Percentiles rank a stretch among this genome's conserved stretches.
Conservation (phyloP, 2,888 invertebrate species). For the Euproctis similis region DNA sequence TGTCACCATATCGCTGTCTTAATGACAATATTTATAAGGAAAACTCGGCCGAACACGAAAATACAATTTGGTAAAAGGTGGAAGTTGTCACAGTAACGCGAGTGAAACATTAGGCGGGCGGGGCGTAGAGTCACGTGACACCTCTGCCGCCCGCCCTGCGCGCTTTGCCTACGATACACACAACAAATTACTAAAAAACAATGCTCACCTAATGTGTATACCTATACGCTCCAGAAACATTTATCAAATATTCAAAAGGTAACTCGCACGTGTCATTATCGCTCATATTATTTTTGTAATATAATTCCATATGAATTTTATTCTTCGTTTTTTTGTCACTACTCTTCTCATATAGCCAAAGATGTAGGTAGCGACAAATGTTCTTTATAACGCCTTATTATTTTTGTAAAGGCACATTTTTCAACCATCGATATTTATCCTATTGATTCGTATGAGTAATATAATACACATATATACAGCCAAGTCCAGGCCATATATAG, state of each 20-base stretch:
- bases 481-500: too few relatives aligned
- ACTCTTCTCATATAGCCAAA: too few relatives aligned
- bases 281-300: conserved; percentile 21
- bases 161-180: conserved; percentile 35
- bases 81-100: conserved; percentile 70
- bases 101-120: conserved; percentile 65
- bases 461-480: background rate
- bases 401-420: too few relatives aligned
- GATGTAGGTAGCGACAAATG: too few relatives aligned
- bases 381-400: too few relatives aligned
- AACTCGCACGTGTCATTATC: conserved; percentile 20
- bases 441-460: too few relatives aligned
- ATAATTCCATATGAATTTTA: too few relatives aligned
- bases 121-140: conserved; percentile 41
- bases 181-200: conserved; percentile 46
- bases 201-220: conserved; percentile 37
- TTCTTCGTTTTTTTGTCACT: too few relatives aligned
- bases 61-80: conserved; percentile 73
- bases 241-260: conserved; percentile 28
- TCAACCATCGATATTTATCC: too few relatives aligned
- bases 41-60: conserved; percentile 72
- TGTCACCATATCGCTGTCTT: conserved; percentile 66
- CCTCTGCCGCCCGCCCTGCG: conserved; percentile 24
- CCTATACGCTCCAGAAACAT: conserved; percentile 26
- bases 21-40: conserved; percentile 76